A percentile compares a stretch with the other conserved stretches of the same genome.
Evolutionary conservation across 2,888 invertebrate species (phyloP).

Genomic region (Pherbina coryleti): DNA sequence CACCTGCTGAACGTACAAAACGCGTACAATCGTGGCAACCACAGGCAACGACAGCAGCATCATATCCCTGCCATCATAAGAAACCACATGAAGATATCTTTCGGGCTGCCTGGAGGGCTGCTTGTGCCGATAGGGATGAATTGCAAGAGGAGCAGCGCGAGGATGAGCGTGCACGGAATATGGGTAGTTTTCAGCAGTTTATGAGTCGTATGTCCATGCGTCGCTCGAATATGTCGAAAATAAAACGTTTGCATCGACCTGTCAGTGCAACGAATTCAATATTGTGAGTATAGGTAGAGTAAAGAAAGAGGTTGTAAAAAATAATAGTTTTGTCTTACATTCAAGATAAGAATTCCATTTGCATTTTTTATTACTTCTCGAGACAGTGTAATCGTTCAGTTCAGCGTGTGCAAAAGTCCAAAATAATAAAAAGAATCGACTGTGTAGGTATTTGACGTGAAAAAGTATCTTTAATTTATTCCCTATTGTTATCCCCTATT

Average conservation of each 20-base stretch:
- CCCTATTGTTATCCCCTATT: too few relatives aligned
- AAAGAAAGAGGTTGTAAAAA: background rate
- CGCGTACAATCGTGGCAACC: slow-evolving; percentile 67
- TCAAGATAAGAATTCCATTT: background rate
- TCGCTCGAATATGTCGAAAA: slow-evolving; percentile 61
- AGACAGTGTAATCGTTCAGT: too few relatives aligned
- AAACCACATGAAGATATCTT: slow-evolving; percentile 47
- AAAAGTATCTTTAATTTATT: too few relatives aligned
- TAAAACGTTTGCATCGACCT: slow-evolving; percentile 50
- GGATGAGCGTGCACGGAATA: background rate
- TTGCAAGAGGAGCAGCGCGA: background rate
- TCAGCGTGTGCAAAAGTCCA: too few relatives aligned
- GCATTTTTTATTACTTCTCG: too few relatives aligned
- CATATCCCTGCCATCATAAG: slow-evolving; percentile 56
- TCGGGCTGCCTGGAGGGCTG: background rate
- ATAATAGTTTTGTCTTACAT: too few relatives aligned
- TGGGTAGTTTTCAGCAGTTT: slow-evolving; percentile 66
- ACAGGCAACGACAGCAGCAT: slow-evolving; percentile 36
- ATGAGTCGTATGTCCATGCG: slow-evolving; percentile 68
- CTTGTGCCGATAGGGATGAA: slow-evolving; percentile 29
- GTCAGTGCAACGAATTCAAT: slow-evolving; percentile 66
- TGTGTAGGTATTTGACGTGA: too few relatives aligned
- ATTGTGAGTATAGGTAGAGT: slow-evolving; percentile 58
- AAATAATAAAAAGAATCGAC: too few relatives aligned
- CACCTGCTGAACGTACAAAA: slow-evolving; percentile 43